phyloP scores from a whole-genome alignment of 2,797 vertebrate genomes.

The Novumbra hubbsi region DNA sequence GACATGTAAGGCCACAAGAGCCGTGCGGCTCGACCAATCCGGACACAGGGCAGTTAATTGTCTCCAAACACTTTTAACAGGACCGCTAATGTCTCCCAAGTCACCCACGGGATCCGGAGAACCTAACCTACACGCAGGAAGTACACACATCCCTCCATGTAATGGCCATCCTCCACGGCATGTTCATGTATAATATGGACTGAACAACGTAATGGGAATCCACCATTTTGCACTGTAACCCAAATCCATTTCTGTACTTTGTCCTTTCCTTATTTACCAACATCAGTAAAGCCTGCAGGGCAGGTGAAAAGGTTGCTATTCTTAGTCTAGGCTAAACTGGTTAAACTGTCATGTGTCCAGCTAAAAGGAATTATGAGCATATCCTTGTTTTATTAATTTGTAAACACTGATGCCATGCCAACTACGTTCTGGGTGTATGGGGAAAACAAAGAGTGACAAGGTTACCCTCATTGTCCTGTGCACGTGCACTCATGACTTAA shows the following conservation, averaged over 20 bases:
- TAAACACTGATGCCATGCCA: not conserved
- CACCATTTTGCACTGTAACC: not conserved
- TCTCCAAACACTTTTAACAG: constrained; percentile 12
- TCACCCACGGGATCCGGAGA: constrained; percentile 16
- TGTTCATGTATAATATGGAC: not conserved
- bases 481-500: not conserved
- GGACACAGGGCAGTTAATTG: not conserved
- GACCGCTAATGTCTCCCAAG: constrained; percentile 9
- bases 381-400: not conserved
- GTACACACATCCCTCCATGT: not conserved
- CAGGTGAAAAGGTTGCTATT: not conserved
- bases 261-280: not conserved
- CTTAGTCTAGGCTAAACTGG: not conserved
- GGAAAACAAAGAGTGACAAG: not conserved
- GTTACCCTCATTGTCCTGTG: not conserved
- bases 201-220: not conserved
- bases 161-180: not conserved
- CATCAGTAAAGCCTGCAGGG: not conserved
- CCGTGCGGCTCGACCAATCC: constrained; percentile 1
- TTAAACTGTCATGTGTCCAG: not conserved
- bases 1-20: constrained; percentile 35
- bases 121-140: constrained; percentile 12
- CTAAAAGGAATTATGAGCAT: not conserved
- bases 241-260: not conserved
- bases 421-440: not conserved